Evolutionary conservation across 1,140 invertebrate genomes (phyloP), one percentile per base, ranked within the genome.

Genomic region (Drosophila ohnishii): DNA sequence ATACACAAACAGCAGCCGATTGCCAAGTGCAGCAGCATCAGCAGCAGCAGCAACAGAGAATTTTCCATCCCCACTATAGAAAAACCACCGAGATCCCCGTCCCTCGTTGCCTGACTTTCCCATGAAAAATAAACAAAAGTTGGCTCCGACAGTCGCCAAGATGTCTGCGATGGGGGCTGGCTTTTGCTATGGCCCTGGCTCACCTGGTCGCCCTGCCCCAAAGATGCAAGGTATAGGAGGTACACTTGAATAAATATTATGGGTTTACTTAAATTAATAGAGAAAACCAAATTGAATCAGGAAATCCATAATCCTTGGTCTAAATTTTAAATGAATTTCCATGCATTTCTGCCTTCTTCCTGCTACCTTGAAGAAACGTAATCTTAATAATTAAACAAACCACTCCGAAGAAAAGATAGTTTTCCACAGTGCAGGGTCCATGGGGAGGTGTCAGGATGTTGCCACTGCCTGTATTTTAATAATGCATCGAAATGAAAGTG

Each of bases 401-500:
- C 25, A 28, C 25, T 28, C 1, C 0, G 5, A 28, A 40, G 10
- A 2, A 62, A 8, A 32, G 7, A 44, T 45, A 28, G 39, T 35
- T 69, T 69, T 35, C 37, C n/a, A 7, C 65, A 32, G 62, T 69
- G 65, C 53, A 66, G n/a, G 40, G 35, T 59, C 65, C 69, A 32
- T 72, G 69, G 62, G 75, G 57, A 71, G 80, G 71, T 85, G 81
- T 81, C 81, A 86, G 78, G 82, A 85, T 85, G 82, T 83, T 86
- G 84, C 83, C 77, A 73, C 57, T 80, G 80, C 77, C 72, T 66
- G 79, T 72, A 87, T 86, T 86, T 86, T 86, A 86, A 86, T 86
- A 86, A 86, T 87, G 83, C 82, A 86, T 83, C 82, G 84, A 86
- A 86, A 87, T 86, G 82, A 86, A 86, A 86, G 82, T 86, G 84